phyloP scores from a whole-genome alignment of 2,797 vertebrate species.

The Rhinogobio ventralis region DNA sequence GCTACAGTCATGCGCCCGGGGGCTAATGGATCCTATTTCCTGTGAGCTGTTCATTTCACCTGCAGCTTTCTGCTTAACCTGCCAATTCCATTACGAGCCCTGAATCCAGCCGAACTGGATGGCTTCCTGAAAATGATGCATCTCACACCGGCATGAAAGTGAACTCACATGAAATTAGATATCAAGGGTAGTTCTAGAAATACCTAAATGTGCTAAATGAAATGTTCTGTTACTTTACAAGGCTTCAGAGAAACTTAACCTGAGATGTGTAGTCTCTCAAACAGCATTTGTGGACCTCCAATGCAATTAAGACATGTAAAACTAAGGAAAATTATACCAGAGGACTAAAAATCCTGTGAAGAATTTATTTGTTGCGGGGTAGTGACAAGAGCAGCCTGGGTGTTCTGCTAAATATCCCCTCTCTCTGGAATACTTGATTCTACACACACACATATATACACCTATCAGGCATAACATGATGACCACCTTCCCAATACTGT shows the following conservation, averaged over 20 bases:
- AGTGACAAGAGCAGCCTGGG: background rate
- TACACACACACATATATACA: too few species aligned
- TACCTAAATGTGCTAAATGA: slow-evolving; percentile 14
- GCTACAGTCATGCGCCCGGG: slow-evolving; percentile 39
- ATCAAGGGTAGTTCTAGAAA: background rate
- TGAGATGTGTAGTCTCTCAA: background rate
- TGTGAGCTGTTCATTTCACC: slow-evolving; percentile 48
- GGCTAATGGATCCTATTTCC: slow-evolving; percentile 45
- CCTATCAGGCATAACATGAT: too few species aligned
- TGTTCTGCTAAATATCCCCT: background rate
- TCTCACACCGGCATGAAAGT: slow-evolving; percentile 13
- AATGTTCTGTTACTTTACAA: background rate
- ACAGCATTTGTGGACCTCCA: background rate
- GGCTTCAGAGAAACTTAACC: slow-evolving; percentile 3
- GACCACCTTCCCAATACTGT: too few species aligned
- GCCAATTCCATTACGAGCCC: slow-evolving; percentile 20
- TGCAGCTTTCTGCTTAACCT: slow-evolving; percentile 43
- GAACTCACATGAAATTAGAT: slow-evolving; percentile 20
- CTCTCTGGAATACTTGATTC: background rate
- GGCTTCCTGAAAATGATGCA: background rate
- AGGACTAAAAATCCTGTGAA: background rate
- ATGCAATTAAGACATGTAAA: background rate
- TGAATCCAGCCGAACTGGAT: slow-evolving; percentile 23
- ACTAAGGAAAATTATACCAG: background rate
- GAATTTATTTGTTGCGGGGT: background rate